Base-by-base conservation (phyloP, 2,797 vertebrate species). In the Telmatherina bonti region DNA sequence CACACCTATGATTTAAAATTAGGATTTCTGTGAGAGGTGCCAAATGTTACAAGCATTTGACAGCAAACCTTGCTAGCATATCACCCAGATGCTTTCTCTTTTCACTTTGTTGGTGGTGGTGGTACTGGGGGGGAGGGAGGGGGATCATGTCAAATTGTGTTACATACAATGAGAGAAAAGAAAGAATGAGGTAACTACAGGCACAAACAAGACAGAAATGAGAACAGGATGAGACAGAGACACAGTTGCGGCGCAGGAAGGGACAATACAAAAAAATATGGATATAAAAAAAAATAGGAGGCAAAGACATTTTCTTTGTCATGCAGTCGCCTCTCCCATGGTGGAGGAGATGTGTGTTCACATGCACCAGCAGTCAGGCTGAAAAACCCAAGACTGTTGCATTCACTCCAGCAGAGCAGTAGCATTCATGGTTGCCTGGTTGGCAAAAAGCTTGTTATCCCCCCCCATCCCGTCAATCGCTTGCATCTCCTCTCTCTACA, bases 1-100 rank as follows among this genome's bases (percentile, higher is more conserved):
- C 86, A 90, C 89, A 78, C 84, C 82, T 54, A 80, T 82, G 89
- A 27, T 95, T 91, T 91, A 92, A 87, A 81, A 90, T 89, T 92
- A 92, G 89, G 81, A 86, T 83, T 85, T 82, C 73, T 67, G 56
- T 92, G 92, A 95, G 94, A 96, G 90, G 90, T 93, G 94, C 92
- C 93, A 95, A 94, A 94, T 94, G 91, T 90, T 94, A 72, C 79
- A 70, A 67, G 69, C 62, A 77, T 85, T 71, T 76, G 87, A 85
- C 85, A 89, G 91, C 69, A 38, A 26, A 89, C 69, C 90, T 88
- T 81, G 91, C 82, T 91, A 90, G 62, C 85, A 76, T 43, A 68
- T 85, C 74, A 76, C 56, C 74, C 12, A 27, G 70, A 64, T 74
- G 71, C 73, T 83, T 85, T 80, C 76, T 20, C 18, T 43, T 43